phyloP scores from a whole-genome alignment of 2,113 vertebrate species.

The Danio rerio region GRCz12tu NC_133176.1:53136001-53136500 shows the following conservation, averaged over 20 bases:
- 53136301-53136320: slow-evolving; percentile 4
- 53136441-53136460: slow-evolving; percentile 41
- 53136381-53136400: slow-evolving; percentile 38
- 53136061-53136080: slow-evolving; percentile 40
- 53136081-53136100: slow-evolving; percentile 37
- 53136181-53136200: slow-evolving; percentile 27
- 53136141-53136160: slow-evolving; percentile 39
- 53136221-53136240: slow-evolving; percentile 8
- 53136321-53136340: slow-evolving; percentile 10
- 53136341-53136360: slow-evolving; percentile 32
- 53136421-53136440: slow-evolving; percentile 19
- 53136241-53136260: slow-evolving; percentile 26
- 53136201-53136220: slow-evolving; percentile 20
- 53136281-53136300: slow-evolving; percentile 23
- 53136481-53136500: slow-evolving; percentile 25
- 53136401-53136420: slow-evolving; percentile 33
- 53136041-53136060: slow-evolving; percentile 25
- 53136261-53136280: slow-evolving; percentile 33
- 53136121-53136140: slow-evolving; percentile 37
- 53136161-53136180: slow-evolving; percentile 46
- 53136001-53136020: slow-evolving; percentile 22
- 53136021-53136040: slow-evolving; percentile 26
- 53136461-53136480: neutral
- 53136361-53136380: slow-evolving; percentile 31
- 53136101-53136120: slow-evolving; percentile 51